phyloP scores from a whole-genome alignment of 2,113 vertebrate species.

The Laterallus jamaicensis region DNA sequence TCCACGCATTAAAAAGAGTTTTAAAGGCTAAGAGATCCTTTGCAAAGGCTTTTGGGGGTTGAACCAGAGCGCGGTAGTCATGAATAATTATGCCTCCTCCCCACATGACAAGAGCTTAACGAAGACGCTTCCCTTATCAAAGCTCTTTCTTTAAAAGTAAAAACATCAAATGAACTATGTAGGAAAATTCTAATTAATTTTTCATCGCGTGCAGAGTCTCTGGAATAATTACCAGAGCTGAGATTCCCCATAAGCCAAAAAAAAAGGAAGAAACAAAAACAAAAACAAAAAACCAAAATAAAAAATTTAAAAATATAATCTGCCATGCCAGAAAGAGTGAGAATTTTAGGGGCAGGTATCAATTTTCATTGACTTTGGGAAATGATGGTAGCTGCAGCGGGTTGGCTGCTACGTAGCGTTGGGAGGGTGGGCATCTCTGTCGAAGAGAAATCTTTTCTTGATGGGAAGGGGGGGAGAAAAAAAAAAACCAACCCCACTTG shows the following conservation, averaged over 20 bases:
- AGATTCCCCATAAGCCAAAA: background rate
- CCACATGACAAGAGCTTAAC: background rate
- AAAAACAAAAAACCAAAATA: too few species aligned
- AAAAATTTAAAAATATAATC: background rate
- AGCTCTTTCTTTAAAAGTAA: background rate
- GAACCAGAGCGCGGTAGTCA: background rate
- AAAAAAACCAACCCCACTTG: too few species aligned
- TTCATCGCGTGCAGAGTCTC: background rate
- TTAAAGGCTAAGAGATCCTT: background rate
- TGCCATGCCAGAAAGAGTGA: background rate
- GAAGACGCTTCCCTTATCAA: background rate
- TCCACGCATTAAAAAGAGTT: background rate
- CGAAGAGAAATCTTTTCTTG: background rate
- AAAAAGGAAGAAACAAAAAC: too few species aligned
- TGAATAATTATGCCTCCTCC: background rate
- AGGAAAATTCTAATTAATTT: background rate
- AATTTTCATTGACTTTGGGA: background rate
- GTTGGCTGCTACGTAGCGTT: background rate
- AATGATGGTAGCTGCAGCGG: accelerated
- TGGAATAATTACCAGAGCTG: background rate
- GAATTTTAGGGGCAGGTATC: background rate
- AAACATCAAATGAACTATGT: background rate
- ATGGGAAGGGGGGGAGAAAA: too few species aligned
- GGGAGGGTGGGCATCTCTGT: too few species aligned
- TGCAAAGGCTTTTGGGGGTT: background rate